phyloP scores from a whole-genome alignment of 2,888 invertebrate genomes.

The Cremastinae sp. region DNA sequence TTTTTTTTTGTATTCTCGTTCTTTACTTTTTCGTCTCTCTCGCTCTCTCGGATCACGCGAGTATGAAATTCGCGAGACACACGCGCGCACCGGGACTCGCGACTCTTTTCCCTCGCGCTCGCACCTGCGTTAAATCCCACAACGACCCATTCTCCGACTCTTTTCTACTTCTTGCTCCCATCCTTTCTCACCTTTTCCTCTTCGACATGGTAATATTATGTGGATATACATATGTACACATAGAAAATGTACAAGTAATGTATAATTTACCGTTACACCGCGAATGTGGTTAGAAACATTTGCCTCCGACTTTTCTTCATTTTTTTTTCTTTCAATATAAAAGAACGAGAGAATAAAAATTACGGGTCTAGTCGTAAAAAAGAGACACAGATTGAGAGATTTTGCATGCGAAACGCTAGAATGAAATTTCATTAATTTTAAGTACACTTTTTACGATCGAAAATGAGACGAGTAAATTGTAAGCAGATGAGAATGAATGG shows the following conservation, averaged over 20 bases:
- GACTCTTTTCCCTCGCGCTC: neutral
- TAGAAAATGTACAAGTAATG: conserved; percentile 1
- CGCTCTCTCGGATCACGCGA: no score
- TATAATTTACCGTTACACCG: conserved; percentile 46
- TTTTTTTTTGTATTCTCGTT: no score
- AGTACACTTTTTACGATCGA: no score
- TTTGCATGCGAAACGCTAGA: neutral
- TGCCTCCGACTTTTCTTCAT: conserved; percentile 25
- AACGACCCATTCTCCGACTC: conserved; percentile 30
- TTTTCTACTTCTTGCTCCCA: conserved; percentile 12
- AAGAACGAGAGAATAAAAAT: neutral
- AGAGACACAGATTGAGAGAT: conserved; percentile 33
- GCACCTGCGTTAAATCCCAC: conserved; percentile 6
- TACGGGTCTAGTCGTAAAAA: conserved; percentile 40
- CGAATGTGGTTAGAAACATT: conserved; percentile 53
- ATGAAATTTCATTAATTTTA: neutral
- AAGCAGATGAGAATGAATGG: no score
- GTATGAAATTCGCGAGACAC: no score
- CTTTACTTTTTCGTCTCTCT: no score
- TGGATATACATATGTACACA: conserved; percentile 15
- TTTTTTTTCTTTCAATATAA: neutral
- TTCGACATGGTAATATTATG: conserved; percentile 1
- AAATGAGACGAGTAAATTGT: no score
- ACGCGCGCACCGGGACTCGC: no score
- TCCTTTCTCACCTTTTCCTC: conserved; percentile 22